Evolutionary conservation across 2,888 invertebrate genomes (phyloP).

Genomic region (Apodemia duryi): DNA sequence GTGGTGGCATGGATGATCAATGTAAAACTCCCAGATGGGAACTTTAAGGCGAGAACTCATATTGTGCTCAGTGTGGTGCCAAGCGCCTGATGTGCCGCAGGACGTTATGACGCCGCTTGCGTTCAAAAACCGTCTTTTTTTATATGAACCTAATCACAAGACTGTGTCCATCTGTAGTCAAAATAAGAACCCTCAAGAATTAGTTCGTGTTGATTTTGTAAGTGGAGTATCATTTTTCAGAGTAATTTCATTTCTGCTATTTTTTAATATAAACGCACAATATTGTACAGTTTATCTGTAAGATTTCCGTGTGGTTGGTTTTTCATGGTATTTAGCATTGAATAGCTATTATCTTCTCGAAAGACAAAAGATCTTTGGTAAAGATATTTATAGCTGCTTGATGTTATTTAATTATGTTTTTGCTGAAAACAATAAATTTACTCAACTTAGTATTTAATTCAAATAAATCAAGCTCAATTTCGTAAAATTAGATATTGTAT

Average conservation of each 20-base stretch:
- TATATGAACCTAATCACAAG: constrained; percentile 58
- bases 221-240: constrained; percentile 46
- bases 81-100: constrained; percentile 63
- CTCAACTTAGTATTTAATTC: constrained; percentile 65
- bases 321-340: constrained; percentile 40
- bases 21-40: constrained; percentile 65
- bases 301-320: constrained; percentile 43
- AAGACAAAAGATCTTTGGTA: not conserved
- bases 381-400: not conserved
- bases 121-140: constrained; percentile 73
- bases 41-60: constrained; percentile 65
- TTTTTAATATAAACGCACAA: constrained; percentile 74
- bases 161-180: constrained; percentile 68
- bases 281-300: constrained; percentile 67
- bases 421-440: constrained; percentile 45
- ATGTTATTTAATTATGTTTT: constrained; percentile 43
- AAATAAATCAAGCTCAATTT: constrained; percentile 77
- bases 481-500: constrained; percentile 66
- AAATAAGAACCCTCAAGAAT: constrained; percentile 49
- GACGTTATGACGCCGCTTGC: constrained; percentile 59
- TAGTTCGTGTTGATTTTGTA: constrained; percentile 56
- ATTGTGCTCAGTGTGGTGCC: constrained; percentile 73
- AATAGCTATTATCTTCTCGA: not conserved
- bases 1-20: constrained; percentile 79
- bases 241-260: constrained; percentile 54